A percentile compares a stretch with the other conserved stretches of the same genome.
Conservation (phyloP, 1,140 invertebrate genomes). For the Euwallacea similis region DNA sequence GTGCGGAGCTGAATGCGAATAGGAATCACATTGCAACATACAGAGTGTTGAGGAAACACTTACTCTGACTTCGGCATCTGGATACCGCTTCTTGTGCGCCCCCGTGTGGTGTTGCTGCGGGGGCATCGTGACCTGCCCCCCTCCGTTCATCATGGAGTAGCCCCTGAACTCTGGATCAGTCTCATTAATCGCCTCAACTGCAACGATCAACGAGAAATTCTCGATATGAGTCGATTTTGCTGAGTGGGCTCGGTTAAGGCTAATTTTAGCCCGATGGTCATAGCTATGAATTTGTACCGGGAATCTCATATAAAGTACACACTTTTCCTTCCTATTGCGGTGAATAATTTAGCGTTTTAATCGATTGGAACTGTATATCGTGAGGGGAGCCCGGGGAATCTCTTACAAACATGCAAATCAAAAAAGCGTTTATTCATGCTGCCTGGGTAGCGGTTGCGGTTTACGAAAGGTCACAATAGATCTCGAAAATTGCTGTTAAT, state of each 20-base stretch:
- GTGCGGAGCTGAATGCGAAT: slow-evolving; percentile 91
- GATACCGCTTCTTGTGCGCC: background rate
- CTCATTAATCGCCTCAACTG: slow-evolving; percentile 67
- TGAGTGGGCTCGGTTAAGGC: background rate
- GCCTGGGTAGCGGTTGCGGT: too few species aligned
- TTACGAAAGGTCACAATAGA: too few species aligned
- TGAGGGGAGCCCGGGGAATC: slow-evolving; percentile 1
- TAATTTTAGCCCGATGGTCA: background rate
- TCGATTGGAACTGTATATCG: slow-evolving; percentile 6
- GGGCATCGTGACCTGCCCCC: slow-evolving; percentile 38
- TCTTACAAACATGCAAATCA: slow-evolving; percentile 7
- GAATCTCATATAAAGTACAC: background rate
- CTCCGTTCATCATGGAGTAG: slow-evolving; percentile 44
- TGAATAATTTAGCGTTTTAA: background rate
- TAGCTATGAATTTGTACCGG: background rate
- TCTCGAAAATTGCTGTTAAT: too few species aligned
- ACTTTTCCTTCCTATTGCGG: slow-evolving; percentile 7
- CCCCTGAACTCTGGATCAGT: slow-evolving; percentile 61
- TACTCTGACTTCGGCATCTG: slow-evolving; percentile 27
- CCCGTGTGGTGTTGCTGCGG: slow-evolving; percentile 7
- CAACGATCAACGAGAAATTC: slow-evolving; percentile 21
- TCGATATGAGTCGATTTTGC: background rate
- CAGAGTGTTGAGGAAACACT: background rate
- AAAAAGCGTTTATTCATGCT: background rate
- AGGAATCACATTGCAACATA: slow-evolving; percentile 10